These are phyloP conservation scores for Helicoverpa armigera DNA, from an alignment of 1,140 invertebrate genomes.

Conservation along the genomic window DNA sequence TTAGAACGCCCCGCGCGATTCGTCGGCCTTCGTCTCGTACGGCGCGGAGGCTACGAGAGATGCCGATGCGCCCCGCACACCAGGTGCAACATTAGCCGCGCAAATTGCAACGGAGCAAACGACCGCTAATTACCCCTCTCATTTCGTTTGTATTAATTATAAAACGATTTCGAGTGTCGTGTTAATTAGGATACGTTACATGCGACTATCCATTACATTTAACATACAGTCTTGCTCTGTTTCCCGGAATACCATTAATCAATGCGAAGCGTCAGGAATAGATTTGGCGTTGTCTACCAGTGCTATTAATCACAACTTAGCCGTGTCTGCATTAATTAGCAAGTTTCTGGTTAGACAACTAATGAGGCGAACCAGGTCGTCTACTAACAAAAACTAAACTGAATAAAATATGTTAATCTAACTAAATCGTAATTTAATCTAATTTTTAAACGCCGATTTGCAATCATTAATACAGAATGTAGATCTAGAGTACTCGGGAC, in stretches of 20 bases:
- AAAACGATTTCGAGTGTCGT: not conserved
- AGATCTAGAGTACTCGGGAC: no score
- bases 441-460: no score
- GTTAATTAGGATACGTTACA: not conserved
- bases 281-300: conserved; percentile 5
- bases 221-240: not conserved
- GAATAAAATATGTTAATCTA: no score
- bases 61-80: conserved; percentile 57
- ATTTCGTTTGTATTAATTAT: conserved; percentile 28
- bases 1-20: conserved; percentile 62
- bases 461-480: no score
- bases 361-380: not conserved
- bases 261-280: conserved; percentile 1
- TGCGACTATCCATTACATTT: not conserved
- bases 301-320: conserved; percentile 15
- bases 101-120: conserved; percentile 38
- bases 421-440: no score
- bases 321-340: conserved; percentile 29
- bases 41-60: conserved; percentile 44
- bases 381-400: no score
- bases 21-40: conserved; percentile 58
- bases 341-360: conserved; percentile 13
- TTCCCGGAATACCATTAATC: conserved; percentile 1
- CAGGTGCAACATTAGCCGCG: conserved; percentile 55
- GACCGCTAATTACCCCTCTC: conserved; percentile 19